Evolutionary conservation across 2,113 vertebrate genomes (phyloP).

Genomic region (Agelaius tricolor): DNA sequence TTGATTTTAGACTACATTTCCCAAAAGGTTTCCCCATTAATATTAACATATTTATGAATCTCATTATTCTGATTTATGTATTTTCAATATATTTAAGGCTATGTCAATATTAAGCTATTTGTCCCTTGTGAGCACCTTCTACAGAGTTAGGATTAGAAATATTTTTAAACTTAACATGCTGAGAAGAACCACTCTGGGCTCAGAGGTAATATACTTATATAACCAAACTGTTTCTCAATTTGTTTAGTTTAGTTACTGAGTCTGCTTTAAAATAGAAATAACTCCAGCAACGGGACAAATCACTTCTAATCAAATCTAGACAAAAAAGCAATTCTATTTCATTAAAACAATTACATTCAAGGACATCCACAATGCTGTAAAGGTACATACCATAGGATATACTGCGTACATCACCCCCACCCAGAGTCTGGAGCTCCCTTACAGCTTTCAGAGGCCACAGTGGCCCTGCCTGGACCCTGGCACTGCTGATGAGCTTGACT

Average conservation of each 20-base stretch:
- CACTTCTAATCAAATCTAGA: background rate
- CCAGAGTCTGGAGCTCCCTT: background rate
- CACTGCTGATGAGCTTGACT: background rate
- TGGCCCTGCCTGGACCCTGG: background rate
- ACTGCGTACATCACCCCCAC: accelerated
- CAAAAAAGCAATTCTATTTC: background rate
- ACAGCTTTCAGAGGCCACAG: background rate
- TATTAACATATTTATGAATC: constrained; percentile 76
- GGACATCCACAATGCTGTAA: background rate
- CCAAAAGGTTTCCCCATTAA: constrained; percentile 70
- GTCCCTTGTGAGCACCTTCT: constrained; percentile 68
- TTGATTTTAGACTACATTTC: constrained; percentile 72
- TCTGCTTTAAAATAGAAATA: background rate
- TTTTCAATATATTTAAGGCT: constrained; percentile 75
- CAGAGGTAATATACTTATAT: background rate
- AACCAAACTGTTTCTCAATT: background rate
- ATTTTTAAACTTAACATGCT: constrained; percentile 49
- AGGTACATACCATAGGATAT: background rate
- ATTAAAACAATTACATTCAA: background rate
- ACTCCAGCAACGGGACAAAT: background rate
- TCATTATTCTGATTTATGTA: constrained; percentile 75
- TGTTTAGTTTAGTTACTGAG: background rate
- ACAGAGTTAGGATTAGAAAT: constrained; percentile 61
- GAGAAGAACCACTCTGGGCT: constrained; percentile 6
- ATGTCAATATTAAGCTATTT: constrained; percentile 77